A percentile compares a stretch with the other conserved stretches of the same genome.
phyloP scores from a whole-genome alignment of 1,140 invertebrate species.

The Brachionus rotundiformis region DNA sequence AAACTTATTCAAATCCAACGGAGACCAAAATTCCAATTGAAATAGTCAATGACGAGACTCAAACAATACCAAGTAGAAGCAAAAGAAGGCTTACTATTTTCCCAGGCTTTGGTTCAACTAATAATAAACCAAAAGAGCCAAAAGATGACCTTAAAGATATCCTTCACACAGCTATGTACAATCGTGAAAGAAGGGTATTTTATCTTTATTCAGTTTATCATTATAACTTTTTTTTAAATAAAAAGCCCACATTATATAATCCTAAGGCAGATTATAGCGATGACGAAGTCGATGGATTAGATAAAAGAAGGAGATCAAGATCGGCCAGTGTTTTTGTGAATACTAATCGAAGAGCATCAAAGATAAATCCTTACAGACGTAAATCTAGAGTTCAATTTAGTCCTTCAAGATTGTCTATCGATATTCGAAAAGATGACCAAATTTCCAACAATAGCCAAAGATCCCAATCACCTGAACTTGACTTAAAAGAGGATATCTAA shows the following conservation, averaged over 20 bases:
- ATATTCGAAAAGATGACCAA: neutral
- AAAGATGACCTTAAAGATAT: constrained; percentile 31
- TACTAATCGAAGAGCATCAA: neutral
- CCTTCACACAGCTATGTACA: constrained; percentile 22
- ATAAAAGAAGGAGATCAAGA: constrained; percentile 3
- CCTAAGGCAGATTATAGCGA: neutral
- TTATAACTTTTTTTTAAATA: neutral
- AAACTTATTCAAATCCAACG: neutral
- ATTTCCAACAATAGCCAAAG: neutral
- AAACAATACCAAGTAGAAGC: neutral
- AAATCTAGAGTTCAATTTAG: neutral
- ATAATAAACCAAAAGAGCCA: no score
- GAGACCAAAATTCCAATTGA: neutral
- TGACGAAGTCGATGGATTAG: neutral
- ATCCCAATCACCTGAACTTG: neutral
- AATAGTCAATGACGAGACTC: neutral
- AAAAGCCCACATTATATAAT: neutral
- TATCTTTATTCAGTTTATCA: neutral
- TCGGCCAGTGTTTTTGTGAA: constrained; percentile 16
- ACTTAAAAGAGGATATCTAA: neutral
- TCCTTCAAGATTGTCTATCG: neutral
- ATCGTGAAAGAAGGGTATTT: neutral
- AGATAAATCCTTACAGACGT: neutral
- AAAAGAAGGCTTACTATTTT: constrained; percentile 9
- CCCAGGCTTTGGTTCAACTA: neutral